These are phyloP conservation scores for Ochropacha duplaris DNA, from an alignment of 2,888 invertebrate species.

Conservation along the genomic window DNA sequence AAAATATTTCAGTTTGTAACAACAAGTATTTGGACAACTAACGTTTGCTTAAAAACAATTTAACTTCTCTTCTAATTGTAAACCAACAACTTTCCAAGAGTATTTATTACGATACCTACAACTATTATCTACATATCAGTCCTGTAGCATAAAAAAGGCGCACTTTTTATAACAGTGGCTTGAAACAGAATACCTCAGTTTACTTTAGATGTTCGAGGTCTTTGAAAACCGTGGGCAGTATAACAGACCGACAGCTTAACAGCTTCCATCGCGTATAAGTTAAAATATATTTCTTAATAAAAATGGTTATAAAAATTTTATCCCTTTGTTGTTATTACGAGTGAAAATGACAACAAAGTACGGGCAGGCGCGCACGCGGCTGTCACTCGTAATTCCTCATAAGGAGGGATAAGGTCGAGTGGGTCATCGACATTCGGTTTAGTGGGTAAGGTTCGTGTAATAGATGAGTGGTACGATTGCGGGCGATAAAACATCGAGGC, in stretches of 20 bases:
- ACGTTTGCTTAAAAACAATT: too few relatives aligned
- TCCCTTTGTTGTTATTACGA: slow-evolving; percentile 8
- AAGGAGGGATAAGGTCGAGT: slow-evolving; percentile 51
- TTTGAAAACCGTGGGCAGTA: background rate
- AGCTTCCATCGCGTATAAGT: background rate
- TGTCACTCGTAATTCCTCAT: slow-evolving; percentile 54
- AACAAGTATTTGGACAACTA: too few relatives aligned
- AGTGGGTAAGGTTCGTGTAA: slow-evolving; percentile 68
- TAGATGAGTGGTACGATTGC: slow-evolving; percentile 72
- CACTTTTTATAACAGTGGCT: background rate
- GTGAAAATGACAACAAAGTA: slow-evolving; percentile 27
- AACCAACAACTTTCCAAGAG: background rate
- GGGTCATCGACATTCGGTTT: slow-evolving; percentile 67
- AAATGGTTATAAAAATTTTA: background rate
- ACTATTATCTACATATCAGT: background rate
- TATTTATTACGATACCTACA: background rate
- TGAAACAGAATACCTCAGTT: background rate
- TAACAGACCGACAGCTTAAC: background rate
- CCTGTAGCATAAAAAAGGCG: background rate
- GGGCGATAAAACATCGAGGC: slow-evolving; percentile 66
- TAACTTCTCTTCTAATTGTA: too few relatives aligned
- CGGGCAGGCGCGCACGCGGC: slow-evolving; percentile 37
- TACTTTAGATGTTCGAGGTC: background rate
- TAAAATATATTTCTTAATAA: background rate
- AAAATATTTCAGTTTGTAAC: too few relatives aligned